Base-by-base conservation (phyloP, 1,140 invertebrate genomes). In the Euschistus heros region DNA sequence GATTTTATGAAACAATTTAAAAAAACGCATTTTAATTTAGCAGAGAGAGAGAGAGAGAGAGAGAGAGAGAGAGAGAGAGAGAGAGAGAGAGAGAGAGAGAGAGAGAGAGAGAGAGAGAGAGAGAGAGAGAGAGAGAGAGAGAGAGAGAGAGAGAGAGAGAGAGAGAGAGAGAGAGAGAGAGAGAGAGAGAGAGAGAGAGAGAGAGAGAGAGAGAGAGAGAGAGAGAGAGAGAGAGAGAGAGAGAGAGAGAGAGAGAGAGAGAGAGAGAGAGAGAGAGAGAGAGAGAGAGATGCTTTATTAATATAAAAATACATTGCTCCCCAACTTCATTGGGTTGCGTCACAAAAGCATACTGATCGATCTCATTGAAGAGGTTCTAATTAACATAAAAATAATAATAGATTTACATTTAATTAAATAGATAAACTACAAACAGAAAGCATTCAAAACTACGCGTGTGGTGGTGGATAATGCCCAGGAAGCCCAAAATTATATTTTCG, bases 11-110 rank as follows among this genome's bases (percentile, higher is more conserved):
- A n/a, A n/a, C n/a, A n/a, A n/a, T n/a, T n/a, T n/a, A n/a, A n/a
- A n/a, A n/a, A n/a, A n/a, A n/a, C n/a, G n/a, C n/a, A n/a, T n/a
- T n/a, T n/a, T n/a, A n/a, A n/a, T 44, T 44, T 44, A 44, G 42
- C 42, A 44, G 42, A 44, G 42, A 44, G 52, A 54, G 52, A 54
- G 52, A 54, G 52, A 54, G 52, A 54, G 52, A 54, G 52, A 54
- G 52, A 54, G 52, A 54, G 52, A 54, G 52, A 54, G 52, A 54
- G 52, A 54, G 52, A 54, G 52, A 54, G 52, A 54, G 52, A 54
- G 52, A 54, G 52, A 54, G 52, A 54, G 52, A 54, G 52, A 54
- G 52, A 54, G 52, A 54, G 52, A 54, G 52, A 54, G 52, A 54
- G 52, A 54, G 52, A 54, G 52, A 54, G 52, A 54, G 52, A 54